These are phyloP conservation scores for Acanthopleura granulata DNA, from an alignment of 2,888 invertebrate species.

Conservation along the genomic window DNA sequence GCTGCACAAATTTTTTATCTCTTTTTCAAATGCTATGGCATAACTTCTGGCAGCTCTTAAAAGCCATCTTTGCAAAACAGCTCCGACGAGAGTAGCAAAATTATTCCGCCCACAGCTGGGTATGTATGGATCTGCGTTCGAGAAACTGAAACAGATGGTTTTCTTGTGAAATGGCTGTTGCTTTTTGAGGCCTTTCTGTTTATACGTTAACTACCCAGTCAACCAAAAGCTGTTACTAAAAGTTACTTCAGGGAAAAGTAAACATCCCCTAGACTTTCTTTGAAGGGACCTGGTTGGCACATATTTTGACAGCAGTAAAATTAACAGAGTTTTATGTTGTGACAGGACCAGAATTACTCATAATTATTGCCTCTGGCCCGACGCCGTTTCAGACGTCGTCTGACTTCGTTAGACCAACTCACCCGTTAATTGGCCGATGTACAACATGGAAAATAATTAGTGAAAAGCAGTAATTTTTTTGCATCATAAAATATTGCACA, in stretches of 20 bases:
- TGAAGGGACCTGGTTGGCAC: not conserved
- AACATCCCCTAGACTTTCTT: not conserved
- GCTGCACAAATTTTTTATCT: too few relatives aligned
- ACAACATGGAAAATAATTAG: not conserved
- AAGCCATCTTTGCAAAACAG: too few relatives aligned
- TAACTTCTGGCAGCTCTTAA: too few relatives aligned
- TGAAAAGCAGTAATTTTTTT: too few relatives aligned
- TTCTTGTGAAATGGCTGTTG: conserved; percentile 1
- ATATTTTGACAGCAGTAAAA: conserved; percentile 17
- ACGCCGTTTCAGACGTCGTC: not conserved
- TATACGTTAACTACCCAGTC: not conserved
- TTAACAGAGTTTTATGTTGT: conserved; percentile 16
- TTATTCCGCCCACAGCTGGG: not conserved
- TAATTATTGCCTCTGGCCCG: not conserved
- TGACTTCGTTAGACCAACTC: not conserved
- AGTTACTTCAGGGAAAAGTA: conserved; percentile 14
- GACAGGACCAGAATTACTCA: conserved; percentile 1
- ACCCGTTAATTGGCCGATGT: not conserved
- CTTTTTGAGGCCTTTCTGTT: conserved; percentile 4
- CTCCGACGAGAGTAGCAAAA: not conserved
- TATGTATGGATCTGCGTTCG: not conserved
- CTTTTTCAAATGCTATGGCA: too few relatives aligned
- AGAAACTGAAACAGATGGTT: conserved; percentile 2
- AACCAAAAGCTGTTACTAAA: not conserved
- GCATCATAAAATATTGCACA: too few relatives aligned